These are phyloP conservation scores for Nannospalax galili DNA, from an alignment of 2,113 vertebrate genomes.

Conservation along the genomic window DNA sequence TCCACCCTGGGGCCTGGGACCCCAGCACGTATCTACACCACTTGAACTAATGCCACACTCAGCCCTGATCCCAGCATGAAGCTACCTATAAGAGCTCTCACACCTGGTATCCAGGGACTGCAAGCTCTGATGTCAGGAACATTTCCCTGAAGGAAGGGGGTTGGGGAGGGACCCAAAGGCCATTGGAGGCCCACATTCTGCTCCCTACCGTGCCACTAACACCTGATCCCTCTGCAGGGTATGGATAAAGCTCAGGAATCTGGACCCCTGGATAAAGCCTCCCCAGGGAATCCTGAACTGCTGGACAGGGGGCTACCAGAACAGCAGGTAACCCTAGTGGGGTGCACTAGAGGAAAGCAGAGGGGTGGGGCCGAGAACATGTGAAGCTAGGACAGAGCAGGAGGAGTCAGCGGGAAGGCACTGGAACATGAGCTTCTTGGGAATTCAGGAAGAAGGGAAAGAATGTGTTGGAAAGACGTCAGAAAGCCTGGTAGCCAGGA, in stretches of 20 bases:
- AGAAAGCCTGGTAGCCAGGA: background rate
- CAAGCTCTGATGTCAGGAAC: background rate
- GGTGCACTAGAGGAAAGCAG: background rate
- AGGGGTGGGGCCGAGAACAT: background rate
- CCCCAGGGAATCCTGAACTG: slow-evolving; percentile 11
- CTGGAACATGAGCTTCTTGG: slow-evolving; percentile 19
- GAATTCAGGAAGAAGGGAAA: slow-evolving; percentile 67
- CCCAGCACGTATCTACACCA: background rate
- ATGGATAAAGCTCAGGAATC: slow-evolving; percentile 69
- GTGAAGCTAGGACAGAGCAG: background rate
- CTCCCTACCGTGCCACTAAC: background rate
- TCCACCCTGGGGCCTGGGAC: background rate
- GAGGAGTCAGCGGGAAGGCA: slow-evolving; percentile 25
- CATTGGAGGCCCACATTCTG: background rate
- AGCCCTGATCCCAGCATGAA: background rate
- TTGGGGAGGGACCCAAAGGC: background rate
- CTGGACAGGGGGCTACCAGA: background rate
- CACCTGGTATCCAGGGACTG: background rate
- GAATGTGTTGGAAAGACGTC: slow-evolving; percentile 70
- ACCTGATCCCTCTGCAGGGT: slow-evolving; percentile 62
- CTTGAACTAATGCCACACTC: background rate
- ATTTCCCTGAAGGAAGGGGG: background rate
- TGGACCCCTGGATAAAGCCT: slow-evolving; percentile 55
- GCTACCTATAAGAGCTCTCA: background rate
- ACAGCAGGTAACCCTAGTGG: slow-evolving; percentile 38